Conservation (phyloP, 2,888 invertebrate genomes). For the Periphyllus acericola region DNA sequence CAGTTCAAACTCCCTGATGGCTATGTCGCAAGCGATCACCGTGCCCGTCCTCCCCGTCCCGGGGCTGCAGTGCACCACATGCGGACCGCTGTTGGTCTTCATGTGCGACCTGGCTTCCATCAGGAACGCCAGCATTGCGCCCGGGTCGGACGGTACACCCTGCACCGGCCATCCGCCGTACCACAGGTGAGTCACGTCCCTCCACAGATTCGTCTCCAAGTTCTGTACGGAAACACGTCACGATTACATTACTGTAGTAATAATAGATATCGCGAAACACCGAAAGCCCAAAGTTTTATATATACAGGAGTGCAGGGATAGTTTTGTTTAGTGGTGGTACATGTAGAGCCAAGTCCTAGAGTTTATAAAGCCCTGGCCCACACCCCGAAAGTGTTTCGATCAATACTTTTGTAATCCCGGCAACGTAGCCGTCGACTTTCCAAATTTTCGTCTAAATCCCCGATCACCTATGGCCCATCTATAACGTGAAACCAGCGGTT, state of each 20-base stretch:
- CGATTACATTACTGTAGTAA: background rate
- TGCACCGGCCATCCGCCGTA: constrained; percentile 90
- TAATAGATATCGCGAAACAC: background rate
- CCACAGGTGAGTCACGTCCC: constrained; percentile 92
- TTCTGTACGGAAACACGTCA: constrained; percentile 69
- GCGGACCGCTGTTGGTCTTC: constrained; percentile 73
- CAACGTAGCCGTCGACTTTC: too few relatives aligned
- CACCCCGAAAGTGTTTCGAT: too few relatives aligned
- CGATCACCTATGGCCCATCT: too few relatives aligned
- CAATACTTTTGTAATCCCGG: too few relatives aligned
- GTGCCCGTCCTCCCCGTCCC: constrained; percentile 91
- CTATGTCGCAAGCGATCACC: constrained; percentile 83
- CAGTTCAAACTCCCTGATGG: constrained; percentile 86
- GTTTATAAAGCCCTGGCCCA: too few relatives aligned
- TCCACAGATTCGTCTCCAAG: constrained; percentile 81
- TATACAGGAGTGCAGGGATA: too few relatives aligned
- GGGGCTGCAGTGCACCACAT: constrained; percentile 86
- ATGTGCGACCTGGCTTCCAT: constrained; percentile 79
- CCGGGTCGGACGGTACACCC: constrained; percentile 85
- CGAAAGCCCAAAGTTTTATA: too few relatives aligned
- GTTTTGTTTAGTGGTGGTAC: too few relatives aligned
- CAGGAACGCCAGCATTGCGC: constrained; percentile 86
- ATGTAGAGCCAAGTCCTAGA: too few relatives aligned
- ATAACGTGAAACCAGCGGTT: too few relatives aligned
- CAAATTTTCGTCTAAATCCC: too few relatives aligned